These are phyloP conservation scores for Tadarida brasiliensis DNA, from an alignment of 2,797 vertebrate genomes.

Conservation along the genomic window DNA sequence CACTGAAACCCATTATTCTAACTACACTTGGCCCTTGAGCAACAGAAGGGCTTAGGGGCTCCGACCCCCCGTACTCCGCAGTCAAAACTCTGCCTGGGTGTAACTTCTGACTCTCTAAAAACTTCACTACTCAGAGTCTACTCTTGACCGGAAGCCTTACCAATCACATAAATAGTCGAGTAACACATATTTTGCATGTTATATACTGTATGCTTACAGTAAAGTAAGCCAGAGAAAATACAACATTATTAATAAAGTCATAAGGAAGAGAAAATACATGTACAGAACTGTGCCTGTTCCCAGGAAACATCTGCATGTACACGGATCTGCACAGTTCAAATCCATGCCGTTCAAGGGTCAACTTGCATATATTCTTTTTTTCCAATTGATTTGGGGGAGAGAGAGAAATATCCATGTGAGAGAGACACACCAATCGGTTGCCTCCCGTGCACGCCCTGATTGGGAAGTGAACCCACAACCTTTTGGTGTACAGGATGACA, in stretches of 20 bases:
- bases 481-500: background rate
- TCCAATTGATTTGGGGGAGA: background rate
- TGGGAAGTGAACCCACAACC: too few relatives aligned
- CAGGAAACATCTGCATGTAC: background rate
- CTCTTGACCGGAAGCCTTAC: background rate
- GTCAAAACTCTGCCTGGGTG: background rate
- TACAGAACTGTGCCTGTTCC: background rate
- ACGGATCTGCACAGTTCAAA: background rate
- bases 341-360: background rate
- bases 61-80: background rate
- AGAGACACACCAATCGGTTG: background rate
- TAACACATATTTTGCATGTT: background rate
- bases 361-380: background rate
- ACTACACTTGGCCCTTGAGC: background rate
- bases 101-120: background rate
- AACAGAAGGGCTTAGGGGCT: background rate
- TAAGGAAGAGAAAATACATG: background rate
- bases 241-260: background rate
- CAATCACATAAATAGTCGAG: background rate
- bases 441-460: background rate
- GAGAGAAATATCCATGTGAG: background rate
- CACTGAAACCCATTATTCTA: background rate
- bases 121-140: background rate
- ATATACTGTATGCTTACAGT: background rate
- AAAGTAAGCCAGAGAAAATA: background rate